A percentile compares a stretch with the other conserved stretches of the same genome.
phyloP scores from a whole-genome alignment of 2,888 invertebrate genomes.

The Gasteruption jaculator region DNA sequence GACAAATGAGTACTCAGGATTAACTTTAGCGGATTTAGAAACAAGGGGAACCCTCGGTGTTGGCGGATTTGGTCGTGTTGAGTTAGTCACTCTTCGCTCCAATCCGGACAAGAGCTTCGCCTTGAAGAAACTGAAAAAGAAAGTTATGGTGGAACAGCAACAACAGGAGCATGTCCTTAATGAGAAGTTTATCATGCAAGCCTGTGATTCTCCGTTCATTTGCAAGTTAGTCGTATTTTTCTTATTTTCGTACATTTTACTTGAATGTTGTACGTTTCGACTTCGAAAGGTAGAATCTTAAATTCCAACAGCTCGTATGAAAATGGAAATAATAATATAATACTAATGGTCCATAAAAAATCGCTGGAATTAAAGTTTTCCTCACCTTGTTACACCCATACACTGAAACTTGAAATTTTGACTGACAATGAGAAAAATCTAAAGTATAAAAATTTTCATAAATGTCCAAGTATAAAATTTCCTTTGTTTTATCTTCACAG shows the following conservation, averaged over 20 bases:
- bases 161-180: slow-evolving; percentile 68
- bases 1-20: slow-evolving; percentile 59
- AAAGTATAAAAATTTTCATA: slow-evolving; percentile 4
- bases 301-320: no score
- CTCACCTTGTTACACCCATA: no score
- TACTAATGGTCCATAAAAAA: no score
- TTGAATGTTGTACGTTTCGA: no score
- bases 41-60: slow-evolving; percentile 83
- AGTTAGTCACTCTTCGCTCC: slow-evolving; percentile 55
- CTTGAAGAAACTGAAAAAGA: slow-evolving; percentile 65
- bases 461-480: slow-evolving; percentile 1
- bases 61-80: slow-evolving; percentile 89
- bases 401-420: no score
- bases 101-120: slow-evolving; percentile 55
- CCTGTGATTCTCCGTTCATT: slow-evolving; percentile 68
- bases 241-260: slow-evolving; percentile 2
- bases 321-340: no score
- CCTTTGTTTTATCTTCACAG: slow-evolving; percentile 52
- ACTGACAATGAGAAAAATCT: no score
- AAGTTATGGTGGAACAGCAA: slow-evolving; percentile 63
- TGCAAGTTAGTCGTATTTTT: slow-evolving; percentile 56
- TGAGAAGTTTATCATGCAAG: slow-evolving; percentile 66
- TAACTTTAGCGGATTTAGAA: slow-evolving; percentile 75
- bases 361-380: no score
- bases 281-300: no score